A percentile compares a stretch with the other conserved stretches of the same genome.
These are phyloP conservation scores for Stenopsyche tienmushanensis DNA, from an alignment of 1,140 invertebrate genomes.

Conservation along the genomic window DNA sequence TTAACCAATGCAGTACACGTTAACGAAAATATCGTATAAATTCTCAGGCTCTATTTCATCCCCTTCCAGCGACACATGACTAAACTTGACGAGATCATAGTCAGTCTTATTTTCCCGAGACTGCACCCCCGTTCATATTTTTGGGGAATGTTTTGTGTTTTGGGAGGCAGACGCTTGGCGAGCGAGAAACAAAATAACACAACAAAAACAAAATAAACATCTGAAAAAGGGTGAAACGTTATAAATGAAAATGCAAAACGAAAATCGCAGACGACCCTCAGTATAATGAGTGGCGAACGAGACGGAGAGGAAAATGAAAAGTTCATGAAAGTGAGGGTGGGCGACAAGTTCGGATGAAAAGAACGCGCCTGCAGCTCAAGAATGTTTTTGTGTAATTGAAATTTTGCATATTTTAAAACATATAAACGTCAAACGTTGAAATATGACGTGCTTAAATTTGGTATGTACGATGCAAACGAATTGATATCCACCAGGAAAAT, in stretches of 20 bases:
- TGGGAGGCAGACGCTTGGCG: neutral
- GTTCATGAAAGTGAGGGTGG: slow-evolving; percentile 9
- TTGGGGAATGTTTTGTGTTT: neutral
- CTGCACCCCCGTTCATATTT: neutral
- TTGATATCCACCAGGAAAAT: no score
- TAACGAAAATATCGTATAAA: no score
- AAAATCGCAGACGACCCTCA: slow-evolving; percentile 29
- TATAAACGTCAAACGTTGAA: neutral
- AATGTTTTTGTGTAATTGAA: slow-evolving; percentile 3
- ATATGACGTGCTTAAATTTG: no score
- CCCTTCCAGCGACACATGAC: no score
- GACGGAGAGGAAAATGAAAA: neutral
- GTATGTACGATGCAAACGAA: no score
- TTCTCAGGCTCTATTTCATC: no score
- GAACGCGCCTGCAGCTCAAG: neutral
- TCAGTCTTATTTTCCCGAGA: no score
- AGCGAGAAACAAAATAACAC: slow-evolving; percentile 13
- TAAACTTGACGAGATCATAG: no score
- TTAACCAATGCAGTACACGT: no score
- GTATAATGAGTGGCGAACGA: slow-evolving; percentile 29
- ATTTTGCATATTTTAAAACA: neutral
- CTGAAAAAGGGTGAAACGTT: slow-evolving; percentile 26
- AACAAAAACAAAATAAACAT: slow-evolving; percentile 24
- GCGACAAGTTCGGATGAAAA: slow-evolving; percentile 13
- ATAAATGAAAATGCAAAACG: slow-evolving; percentile 31